Base-by-base conservation (phyloP, 2,888 invertebrate species). In the Drosophila fungiperda region DNA sequence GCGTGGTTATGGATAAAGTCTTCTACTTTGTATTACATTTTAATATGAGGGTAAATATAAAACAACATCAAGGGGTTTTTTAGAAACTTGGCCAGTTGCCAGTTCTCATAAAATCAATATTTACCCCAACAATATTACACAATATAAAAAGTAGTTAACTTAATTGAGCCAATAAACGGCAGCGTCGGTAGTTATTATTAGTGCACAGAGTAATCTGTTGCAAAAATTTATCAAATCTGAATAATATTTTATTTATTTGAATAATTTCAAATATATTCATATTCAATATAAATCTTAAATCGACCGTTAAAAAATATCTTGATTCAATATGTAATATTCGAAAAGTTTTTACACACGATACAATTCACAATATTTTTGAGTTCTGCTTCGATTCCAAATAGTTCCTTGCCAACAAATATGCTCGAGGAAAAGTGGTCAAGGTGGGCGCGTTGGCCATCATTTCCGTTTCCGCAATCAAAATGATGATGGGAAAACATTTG, bases 391-490 rank as follows among this genome's bases (percentile, higher is more conserved):
- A 7, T 9, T 54, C 15, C 45, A 45, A 6, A 5, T 5, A 15
- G 7, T 9, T 53, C 0, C 2, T 23, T 1, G 9, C 3, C 26
- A 68, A 15, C 1, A 49, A 57, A 69, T 53, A 38, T 53, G 17
- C 45, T 61, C 48, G 63, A 49, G 26, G 23, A 33, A 38, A 26
- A 50, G 32, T 55, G 29, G 29, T 20, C 57, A 32, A 63, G 52
- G 45, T 68, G 77, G 57, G 42, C 59, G 65, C 68, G 67, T 74
- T 68, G 38, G 70, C 80, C 63, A 73, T 75, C 73, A 84, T 80
- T 87, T 87, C 84, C 87, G 84, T 73, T 84, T 89, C 80, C 85
- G 78, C 79, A 73, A 82, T 87, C 82, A 84, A 73, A 74, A 65
- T 52, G 71, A 65, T 78, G 73, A 64, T 75, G 67, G 50, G 73